phyloP scores from a whole-genome alignment of 2,888 invertebrate species.

The Heliconius sara region DNA sequence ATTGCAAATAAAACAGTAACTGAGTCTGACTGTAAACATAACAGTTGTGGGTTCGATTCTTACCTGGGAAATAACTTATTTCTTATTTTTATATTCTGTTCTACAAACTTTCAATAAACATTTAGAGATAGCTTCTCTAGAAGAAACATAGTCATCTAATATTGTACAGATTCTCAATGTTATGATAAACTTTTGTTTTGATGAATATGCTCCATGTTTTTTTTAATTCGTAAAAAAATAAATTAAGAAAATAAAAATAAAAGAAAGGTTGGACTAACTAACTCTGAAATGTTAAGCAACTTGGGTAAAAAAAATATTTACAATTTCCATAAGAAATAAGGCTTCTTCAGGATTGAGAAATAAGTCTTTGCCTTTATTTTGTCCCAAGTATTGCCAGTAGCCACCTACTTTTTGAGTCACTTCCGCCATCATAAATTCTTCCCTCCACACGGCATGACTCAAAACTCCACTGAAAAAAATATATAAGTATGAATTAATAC shows the following conservation, averaged over 20 bases:
- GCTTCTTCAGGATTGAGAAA: conserved; percentile 87
- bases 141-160: not conserved
- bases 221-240: no score
- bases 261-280: not conserved
- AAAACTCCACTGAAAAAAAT: conserved; percentile 67
- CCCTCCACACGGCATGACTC: conserved; percentile 84
- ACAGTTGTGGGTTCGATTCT: not conserved
- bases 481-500: not conserved
- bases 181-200: not conserved
- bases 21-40: no score
- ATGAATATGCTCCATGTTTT: no score
- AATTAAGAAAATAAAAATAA: not conserved
- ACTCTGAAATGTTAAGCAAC: not conserved
- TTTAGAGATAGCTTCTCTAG: not conserved
- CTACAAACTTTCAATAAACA: not conserved
- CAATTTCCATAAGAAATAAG: conserved; percentile 86
- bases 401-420: conserved; percentile 82
- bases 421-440: conserved; percentile 78
- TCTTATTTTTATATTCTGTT: not conserved
- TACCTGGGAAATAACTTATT: not conserved
- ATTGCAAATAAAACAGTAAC: not conserved
- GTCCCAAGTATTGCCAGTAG: conserved; percentile 83
- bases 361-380: conserved; percentile 71
- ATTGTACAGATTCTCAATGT: not conserved
- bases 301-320: conserved; percentile 61